Evolutionary conservation across 2,113 vertebrate genomes (phyloP), one percentile per base, ranked within the genome.

Genomic region (Cyprinodon variegatus): DNA sequence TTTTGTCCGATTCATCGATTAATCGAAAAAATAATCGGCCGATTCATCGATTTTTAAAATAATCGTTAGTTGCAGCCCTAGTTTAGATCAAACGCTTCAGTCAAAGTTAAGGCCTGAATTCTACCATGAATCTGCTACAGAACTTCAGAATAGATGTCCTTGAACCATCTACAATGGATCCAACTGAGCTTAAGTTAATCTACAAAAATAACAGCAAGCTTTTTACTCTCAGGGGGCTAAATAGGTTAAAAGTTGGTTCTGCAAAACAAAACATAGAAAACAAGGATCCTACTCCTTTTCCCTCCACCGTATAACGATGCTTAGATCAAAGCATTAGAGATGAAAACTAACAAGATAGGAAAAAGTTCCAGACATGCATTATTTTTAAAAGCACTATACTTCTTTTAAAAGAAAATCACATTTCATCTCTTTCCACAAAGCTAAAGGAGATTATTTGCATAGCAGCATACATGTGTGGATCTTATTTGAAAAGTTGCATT

Each of bases 401-500:
- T 12, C 59, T 5, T 69, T n/a, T 70, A 81, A 70, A 13, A 40
- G 48, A 59, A 29, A 6, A 15, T 61, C 39, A 63, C 83, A 43
- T 70, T 77, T 70, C 62, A 46, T 38, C 29, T 53, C 40, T 68
- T 68, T 45, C 65, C 37, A 68, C 45, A 62, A 65, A 64, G 22
- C 13, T 8, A 66, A 69, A 60, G 38, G 6, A 3, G 60, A 70
- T 9, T 71, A 72, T 76, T 82, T 77, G 60, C 46, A 70, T 46
- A 65, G 40, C 10, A 75, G 82, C 67, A 66, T 41, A 78, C n/a
- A n/a, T 22, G 43, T 72, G 36, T 64, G 46, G 37, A 71, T n/a
- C 78, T 50, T 73, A 66, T 70, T 59, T 83, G 61, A 73, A 40
- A 39, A 53, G n/a, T 38, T 36, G 36, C 59, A 70, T 68, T 14